A percentile compares a stretch with the other conserved stretches of the same genome.
phyloP scores from a whole-genome alignment of 23 tunicate genomes.

The Botrylloides violaceus region DNA sequence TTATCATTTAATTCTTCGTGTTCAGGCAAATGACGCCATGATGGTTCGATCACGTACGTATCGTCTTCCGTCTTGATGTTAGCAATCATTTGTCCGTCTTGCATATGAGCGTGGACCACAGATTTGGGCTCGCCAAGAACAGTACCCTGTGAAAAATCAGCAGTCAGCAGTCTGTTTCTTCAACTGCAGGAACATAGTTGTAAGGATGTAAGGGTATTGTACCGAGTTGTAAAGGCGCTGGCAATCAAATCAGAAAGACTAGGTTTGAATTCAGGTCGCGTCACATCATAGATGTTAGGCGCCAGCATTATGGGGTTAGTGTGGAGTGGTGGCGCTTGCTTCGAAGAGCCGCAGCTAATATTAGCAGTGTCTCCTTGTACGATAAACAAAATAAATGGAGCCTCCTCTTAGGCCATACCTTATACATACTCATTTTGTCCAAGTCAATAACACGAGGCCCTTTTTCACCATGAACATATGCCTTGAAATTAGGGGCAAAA shows the following conservation, averaged over 20 bases:
- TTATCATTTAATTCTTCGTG: background rate
- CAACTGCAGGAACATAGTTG: no score
- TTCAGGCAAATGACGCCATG: slow-evolving; percentile 70
- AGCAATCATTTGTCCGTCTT: slow-evolving; percentile 48
- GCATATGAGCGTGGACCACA: slow-evolving; percentile 42
- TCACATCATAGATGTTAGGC: no score
- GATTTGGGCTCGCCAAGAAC: slow-evolving; percentile 69
- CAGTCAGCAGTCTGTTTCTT: background rate
- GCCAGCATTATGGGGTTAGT: no score
- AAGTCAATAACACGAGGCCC: slow-evolving; percentile 21
- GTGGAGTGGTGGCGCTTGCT: no score
- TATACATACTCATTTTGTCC: slow-evolving; percentile 37
- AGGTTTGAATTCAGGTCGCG: no score
- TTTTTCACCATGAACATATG: slow-evolving; percentile 24
- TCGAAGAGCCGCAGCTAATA: no score
- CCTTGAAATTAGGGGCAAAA: slow-evolving; percentile 67
- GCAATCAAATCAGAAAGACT: no score
- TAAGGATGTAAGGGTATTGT: no score
- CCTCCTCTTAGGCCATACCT: no score
- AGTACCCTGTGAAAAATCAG: slow-evolving; percentile 36
- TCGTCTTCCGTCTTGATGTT: slow-evolving; percentile 50
- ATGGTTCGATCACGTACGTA: slow-evolving; percentile 82
- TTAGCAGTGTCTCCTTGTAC: no score
- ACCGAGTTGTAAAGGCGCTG: no score
- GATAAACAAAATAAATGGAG: no score